phyloP scores from a whole-genome alignment of 2,113 vertebrate genomes.

The Microcebus lehilahytsara region DNA sequence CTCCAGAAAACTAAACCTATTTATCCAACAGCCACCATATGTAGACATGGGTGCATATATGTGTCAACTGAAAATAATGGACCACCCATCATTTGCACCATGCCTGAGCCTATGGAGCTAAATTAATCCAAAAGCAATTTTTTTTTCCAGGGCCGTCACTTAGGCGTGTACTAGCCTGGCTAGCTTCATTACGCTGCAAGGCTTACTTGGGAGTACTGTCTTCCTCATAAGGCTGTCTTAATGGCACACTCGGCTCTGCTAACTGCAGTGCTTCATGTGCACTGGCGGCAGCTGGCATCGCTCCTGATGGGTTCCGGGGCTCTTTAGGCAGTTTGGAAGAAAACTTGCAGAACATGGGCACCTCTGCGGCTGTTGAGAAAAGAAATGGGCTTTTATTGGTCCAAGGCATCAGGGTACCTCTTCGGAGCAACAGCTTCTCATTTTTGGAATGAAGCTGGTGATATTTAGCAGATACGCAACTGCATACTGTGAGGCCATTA shows the following conservation, averaged over 20 bases:
- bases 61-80: conserved; percentile 23
- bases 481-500: neutral
- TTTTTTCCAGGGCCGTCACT: conserved; percentile 23
- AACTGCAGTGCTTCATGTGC: conserved; percentile 51
- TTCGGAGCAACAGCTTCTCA: neutral
- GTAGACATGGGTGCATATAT: neutral
- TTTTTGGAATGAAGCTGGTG: neutral
- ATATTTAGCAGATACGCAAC: neutral
- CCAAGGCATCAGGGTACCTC: neutral
- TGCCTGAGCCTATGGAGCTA: neutral
- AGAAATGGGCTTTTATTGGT: neutral
- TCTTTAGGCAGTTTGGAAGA: conserved; percentile 37
- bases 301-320: conserved; percentile 15
- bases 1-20: neutral
- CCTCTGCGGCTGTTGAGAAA: neutral
- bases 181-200: neutral
- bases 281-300: conserved; percentile 16
- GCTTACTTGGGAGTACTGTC: conserved; percentile 20
- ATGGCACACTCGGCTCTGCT: conserved; percentile 50
- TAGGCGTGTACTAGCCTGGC: conserved; percentile 46
- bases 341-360: neutral
- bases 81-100: neutral
- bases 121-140: conserved; percentile 45
- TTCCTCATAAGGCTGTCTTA: conserved; percentile 26
- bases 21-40: neutral